A percentile compares a stretch with the other conserved stretches of the same genome.
Evolutionary conservation across 2,888 invertebrate species (phyloP).

Genomic region (Xanthia togata): DNA sequence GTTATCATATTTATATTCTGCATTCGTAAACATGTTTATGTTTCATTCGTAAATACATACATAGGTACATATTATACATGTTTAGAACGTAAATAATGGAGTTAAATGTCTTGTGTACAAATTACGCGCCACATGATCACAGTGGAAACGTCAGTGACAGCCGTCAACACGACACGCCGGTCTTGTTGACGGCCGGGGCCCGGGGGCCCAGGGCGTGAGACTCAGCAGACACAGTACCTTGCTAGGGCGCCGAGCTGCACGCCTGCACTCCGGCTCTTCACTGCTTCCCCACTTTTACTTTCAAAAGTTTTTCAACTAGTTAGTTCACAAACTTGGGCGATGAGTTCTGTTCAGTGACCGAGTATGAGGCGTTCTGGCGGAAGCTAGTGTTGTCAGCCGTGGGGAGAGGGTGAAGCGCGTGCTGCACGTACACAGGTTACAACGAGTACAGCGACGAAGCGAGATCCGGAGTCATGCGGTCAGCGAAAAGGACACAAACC

Average conservation of each 20-base stretch:
- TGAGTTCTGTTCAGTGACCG: constrained; percentile 69
- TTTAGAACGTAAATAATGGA: constrained; percentile 42
- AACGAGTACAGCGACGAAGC: constrained; percentile 90
- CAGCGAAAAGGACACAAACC: constrained; percentile 91
- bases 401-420: constrained; percentile 85
- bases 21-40: constrained; percentile 16
- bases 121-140: constrained; percentile 47
- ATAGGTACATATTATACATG: constrained; percentile 25
- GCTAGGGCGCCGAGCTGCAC: constrained; percentile 82
- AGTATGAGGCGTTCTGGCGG: constrained; percentile 82
- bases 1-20: constrained; percentile 1
- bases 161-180: constrained; percentile 62
- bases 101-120: constrained; percentile 35
- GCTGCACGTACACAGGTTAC: constrained; percentile 87
- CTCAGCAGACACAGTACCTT: constrained; percentile 82
- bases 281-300: constrained; percentile 79
- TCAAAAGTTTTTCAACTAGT: constrained; percentile 79
- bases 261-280: constrained; percentile 79
- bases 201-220: constrained; percentile 67
- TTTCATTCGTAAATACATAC: constrained; percentile 16
- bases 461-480: constrained; percentile 91
- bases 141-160: constrained; percentile 57
- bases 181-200: constrained; percentile 42
- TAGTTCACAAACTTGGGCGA: constrained; percentile 79
- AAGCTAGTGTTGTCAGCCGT: constrained; percentile 81